These are phyloP conservation scores for Neomicropteryx cornuta DNA, from an alignment of 1,140 invertebrate species.

Conservation along the genomic window DNA sequence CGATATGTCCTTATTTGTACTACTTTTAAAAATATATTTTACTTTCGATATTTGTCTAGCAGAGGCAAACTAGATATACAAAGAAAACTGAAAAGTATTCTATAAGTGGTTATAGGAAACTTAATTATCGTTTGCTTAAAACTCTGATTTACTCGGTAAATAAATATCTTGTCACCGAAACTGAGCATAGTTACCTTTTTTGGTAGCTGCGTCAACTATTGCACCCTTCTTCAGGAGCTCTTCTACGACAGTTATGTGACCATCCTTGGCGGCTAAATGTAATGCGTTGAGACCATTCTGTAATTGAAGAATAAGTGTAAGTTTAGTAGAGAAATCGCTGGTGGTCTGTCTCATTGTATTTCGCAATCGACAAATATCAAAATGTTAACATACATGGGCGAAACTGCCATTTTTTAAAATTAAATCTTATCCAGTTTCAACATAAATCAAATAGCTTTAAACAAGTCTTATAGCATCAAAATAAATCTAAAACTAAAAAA, in stretches of 20 bases:
- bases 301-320: slow-evolving; percentile 24
- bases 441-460: too few relatives aligned
- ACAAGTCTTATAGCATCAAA: too few relatives aligned
- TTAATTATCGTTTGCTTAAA: too few relatives aligned
- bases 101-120: too few relatives aligned
- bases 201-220: slow-evolving; percentile 93
- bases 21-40: too few relatives aligned
- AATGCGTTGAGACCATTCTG: slow-evolving; percentile 97
- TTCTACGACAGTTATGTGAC: slow-evolving; percentile 86
- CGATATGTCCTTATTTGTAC: too few relatives aligned
- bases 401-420: neutral
- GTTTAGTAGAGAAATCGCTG: slow-evolving; percentile 2
- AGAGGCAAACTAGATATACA: slow-evolving; percentile 1
- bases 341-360: neutral
- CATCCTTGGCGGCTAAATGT: slow-evolving; percentile 96
- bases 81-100: neutral
- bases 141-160: too few relatives aligned
- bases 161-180: too few relatives aligned
- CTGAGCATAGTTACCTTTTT: slow-evolving; percentile 88
- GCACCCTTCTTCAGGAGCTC: slow-evolving; percentile 86
- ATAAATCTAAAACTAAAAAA: too few relatives aligned
- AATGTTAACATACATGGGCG: too few relatives aligned
- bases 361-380: slow-evolving; percentile 3
- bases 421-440: too few relatives aligned
- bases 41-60: too few relatives aligned